A percentile compares a stretch with the other conserved stretches of the same genome.
Evolutionary conservation across 2,888 invertebrate genomes (phyloP).

Genomic region (Hirtodrosophila duncani): DNA sequence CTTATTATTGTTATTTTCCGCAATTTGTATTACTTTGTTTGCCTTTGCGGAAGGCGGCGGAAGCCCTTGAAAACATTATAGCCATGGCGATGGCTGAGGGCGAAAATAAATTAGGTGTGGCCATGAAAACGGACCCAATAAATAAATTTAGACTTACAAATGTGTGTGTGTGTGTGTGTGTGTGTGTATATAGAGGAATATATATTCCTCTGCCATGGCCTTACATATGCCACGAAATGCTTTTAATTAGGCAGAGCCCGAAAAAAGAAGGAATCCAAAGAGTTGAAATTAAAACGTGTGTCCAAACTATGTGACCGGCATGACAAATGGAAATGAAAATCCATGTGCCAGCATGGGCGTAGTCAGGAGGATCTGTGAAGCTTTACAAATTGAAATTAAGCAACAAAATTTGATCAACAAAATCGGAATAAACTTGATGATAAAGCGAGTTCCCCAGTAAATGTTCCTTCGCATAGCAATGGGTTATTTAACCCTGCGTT

Average conservation of each 20-base stretch:
- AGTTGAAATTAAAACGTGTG: constrained; percentile 32
- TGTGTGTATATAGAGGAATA: too few species aligned
- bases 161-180: too few species aligned
- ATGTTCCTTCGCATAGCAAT: too few species aligned
- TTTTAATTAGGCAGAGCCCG: constrained; percentile 47
- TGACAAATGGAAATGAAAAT: constrained; percentile 24
- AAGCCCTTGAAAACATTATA: constrained; percentile 8
- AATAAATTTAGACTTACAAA: not conserved
- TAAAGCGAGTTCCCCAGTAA: too few species aligned
- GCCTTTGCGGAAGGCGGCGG: constrained; percentile 18
- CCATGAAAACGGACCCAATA: too few species aligned
- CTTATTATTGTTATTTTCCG: constrained; percentile 38
- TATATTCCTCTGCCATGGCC: not conserved
- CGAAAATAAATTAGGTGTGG: constrained; percentile 11
- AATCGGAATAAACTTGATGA: too few species aligned
- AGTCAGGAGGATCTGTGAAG: too few species aligned
- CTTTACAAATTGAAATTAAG: too few species aligned
- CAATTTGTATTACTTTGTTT: constrained; percentile 28
- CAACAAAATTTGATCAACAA: too few species aligned
- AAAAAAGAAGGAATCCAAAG: constrained; percentile 4
- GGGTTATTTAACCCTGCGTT: too few species aligned
- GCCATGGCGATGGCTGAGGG: constrained; percentile 22
- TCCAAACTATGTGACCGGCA: constrained; percentile 6
- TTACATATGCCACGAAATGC: constrained; percentile 8
- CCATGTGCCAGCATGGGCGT: too few species aligned